Evolutionary conservation across 2,113 vertebrate species (phyloP), one percentile per base, ranked within the genome.

Genomic region (Nothobranchius kuhntae): DNA sequence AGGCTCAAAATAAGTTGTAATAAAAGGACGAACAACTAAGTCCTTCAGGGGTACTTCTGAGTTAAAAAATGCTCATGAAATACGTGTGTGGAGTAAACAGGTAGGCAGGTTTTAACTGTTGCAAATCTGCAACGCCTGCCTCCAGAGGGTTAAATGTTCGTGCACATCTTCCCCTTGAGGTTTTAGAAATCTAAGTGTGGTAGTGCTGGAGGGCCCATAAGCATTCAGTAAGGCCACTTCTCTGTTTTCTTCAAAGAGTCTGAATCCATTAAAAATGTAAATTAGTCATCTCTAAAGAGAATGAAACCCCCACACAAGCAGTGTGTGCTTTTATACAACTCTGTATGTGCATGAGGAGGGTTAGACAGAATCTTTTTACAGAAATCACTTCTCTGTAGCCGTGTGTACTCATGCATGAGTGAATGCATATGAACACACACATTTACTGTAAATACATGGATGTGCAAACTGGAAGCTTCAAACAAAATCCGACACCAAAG

Each of bases 191-290:
- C 10, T 65, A 51, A 56, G 42, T 71, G 13, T 47, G 59, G 61
- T 55, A 60, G 61, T 53, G 68, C 14, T 72, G 68, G 59, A 3
- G 14, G 58, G 61, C 64, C 67, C 67, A 46, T 45, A 59, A 61
- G 56, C 45, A 71, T 75, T 73, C 81, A 69, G 61, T 60, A 54
- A 78, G 82, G 61, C 70, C 57, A 68, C 73, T 67, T 83, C 56
- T 83, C 47, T 64, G 42, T 80, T 87, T 76, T 78, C 53, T 40
- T 80, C 68, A 78, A 84, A 83, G 60, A 76, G 65, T 73, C 73
- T 61, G 75, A 82, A 81, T 63, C 56, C 80, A 85, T 84, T 86
- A 82, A 81, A 85, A 84, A 76, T 91, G 88, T 75, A 87, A 89
- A 88, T 89, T 66, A 82, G 81, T 67, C 77, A 66, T 73, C 70